phyloP scores from a whole-genome alignment of 2,797 vertebrate species.

The Sciurus carolinensis region DNA sequence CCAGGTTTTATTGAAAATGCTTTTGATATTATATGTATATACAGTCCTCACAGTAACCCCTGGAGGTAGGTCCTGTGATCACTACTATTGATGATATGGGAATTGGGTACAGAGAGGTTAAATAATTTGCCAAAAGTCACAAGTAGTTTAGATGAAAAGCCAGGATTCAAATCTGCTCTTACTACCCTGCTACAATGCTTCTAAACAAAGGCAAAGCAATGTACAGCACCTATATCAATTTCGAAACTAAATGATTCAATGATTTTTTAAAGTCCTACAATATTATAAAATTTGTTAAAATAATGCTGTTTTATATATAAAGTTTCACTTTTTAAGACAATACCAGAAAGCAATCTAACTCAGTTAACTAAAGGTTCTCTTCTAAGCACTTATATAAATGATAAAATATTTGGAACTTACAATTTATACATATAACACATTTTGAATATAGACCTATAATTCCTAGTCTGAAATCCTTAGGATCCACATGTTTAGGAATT shows the following conservation, averaged over 20 bases:
- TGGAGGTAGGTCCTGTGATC: not conserved
- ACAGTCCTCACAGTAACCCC: conserved; percentile 19
- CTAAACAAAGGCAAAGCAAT: conserved; percentile 1
- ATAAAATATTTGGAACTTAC: conserved; percentile 38
- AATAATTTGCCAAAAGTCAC: not conserved
- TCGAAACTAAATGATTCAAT: not conserved
- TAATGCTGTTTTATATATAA: conserved; percentile 1
- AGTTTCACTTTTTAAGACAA: conserved; percentile 51
- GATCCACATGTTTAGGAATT: not conserved
- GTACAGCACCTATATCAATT: not conserved
- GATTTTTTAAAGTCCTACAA: conserved; percentile 16
- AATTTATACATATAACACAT: conserved; percentile 1
- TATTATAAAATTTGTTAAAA: not conserved
- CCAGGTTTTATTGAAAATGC: not conserved
- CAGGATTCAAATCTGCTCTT: not conserved
- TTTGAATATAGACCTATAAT: conserved; percentile 52
- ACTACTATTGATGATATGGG: not conserved
- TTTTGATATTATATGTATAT: not conserved
- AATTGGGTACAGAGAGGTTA: not conserved
- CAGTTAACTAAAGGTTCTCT: conserved; percentile 25
- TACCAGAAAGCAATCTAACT: conserved; percentile 31
- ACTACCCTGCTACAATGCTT: not conserved
- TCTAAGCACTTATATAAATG: not conserved
- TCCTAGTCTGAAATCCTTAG: conserved; percentile 40
- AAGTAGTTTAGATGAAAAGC: conserved; percentile 2